Conservation (phyloP, 2,888 invertebrate species). For the Leptinotarsa rubiginosa region DNA sequence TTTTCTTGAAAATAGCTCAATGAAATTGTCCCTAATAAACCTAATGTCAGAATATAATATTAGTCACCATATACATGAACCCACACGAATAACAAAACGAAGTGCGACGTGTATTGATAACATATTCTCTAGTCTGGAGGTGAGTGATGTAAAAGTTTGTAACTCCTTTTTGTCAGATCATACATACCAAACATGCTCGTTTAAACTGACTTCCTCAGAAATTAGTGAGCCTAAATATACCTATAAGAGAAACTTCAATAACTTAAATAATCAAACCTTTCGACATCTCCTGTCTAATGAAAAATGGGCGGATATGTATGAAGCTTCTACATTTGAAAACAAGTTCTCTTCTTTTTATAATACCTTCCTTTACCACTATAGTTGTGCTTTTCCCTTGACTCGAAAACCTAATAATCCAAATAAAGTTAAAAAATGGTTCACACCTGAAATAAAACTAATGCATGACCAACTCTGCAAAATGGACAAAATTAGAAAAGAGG, state of each 20-base stretch:
- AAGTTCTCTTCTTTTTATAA: neutral
- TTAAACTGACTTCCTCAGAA: neutral
- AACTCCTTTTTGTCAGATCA: constrained; percentile 7
- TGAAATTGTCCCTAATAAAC: neutral
- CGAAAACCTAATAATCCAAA: neutral
- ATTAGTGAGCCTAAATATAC: neutral
- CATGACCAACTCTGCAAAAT: constrained; percentile 21
- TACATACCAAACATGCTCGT: neutral
- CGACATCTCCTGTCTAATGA: neutral
- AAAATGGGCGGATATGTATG: constrained; percentile 14
- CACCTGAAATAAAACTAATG: constrained; percentile 18
- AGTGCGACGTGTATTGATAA: constrained; percentile 10
- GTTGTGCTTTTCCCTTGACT: neutral
- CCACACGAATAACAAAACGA: constrained; percentile 12
- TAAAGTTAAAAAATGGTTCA: constrained; percentile 2
- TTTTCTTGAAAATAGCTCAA: constrained; percentile 22
- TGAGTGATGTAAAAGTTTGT: neutral
- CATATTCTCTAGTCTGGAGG: constrained; percentile 14
- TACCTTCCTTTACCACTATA: constrained; percentile 4
- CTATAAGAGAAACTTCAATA: constrained; percentile 13
- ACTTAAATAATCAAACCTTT: constrained; percentile 6
- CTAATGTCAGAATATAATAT: constrained; percentile 2
- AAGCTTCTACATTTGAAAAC: neutral
- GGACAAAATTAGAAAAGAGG: constrained; percentile 6
- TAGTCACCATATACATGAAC: constrained; percentile 6